phyloP scores from a whole-genome alignment of 2,797 vertebrate species.

The Aplochiton taeniatus region DNA sequence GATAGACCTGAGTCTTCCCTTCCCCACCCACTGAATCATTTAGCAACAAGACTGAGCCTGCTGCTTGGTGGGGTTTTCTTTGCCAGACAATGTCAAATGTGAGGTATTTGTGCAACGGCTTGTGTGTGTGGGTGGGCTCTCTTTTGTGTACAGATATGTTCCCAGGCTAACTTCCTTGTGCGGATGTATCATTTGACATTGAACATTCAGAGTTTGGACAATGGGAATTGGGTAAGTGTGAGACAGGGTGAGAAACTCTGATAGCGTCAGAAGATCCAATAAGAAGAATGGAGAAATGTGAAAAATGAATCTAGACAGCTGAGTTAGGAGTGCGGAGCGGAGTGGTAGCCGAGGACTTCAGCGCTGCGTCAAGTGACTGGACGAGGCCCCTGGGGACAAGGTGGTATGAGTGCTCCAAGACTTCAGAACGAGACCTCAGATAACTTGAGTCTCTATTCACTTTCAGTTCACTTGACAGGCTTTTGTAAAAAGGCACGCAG shows the following conservation, averaged over 20 bases:
- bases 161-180: background rate
- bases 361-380: constrained; percentile 29
- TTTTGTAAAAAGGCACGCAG: constrained; percentile 15
- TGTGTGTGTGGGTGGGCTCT: background rate
- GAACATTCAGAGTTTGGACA: background rate
- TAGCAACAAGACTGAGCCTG: background rate
- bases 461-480: constrained; percentile 30
- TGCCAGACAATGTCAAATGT: background rate
- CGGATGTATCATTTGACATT: background rate
- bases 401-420: constrained; percentile 17
- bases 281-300: background rate
- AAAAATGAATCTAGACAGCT: constrained; percentile 3
- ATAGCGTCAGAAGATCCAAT: background rate
- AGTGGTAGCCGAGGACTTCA: constrained; percentile 4
- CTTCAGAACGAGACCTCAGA: constrained; percentile 11
- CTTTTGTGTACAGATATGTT: background rate
- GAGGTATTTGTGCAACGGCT: background rate
- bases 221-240: background rate
- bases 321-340: background rate
- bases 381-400: constrained; percentile 20
- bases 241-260: constrained; percentile 1
- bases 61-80: background rate
- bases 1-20: background rate
- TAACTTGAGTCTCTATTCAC: constrained; percentile 18
- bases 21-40: constrained; percentile 6